Conservation (phyloP, 35 echinoderm and acorn worm species). For the Lytechinus pictus region DNA sequence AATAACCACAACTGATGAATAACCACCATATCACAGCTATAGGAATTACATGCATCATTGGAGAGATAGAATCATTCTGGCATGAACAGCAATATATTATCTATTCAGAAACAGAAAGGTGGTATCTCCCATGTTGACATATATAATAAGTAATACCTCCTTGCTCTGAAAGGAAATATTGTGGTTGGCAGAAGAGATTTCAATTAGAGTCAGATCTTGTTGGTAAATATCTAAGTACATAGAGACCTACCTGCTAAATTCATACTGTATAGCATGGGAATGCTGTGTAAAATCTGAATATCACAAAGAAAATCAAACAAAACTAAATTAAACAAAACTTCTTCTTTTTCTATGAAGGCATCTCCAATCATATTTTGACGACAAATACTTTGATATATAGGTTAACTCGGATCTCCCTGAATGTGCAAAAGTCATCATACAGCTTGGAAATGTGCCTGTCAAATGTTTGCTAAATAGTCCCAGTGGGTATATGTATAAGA, state of each 20-base stretch:
- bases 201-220: background rate
- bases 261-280: background rate
- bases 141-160: too few relatives aligned
- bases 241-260: background rate
- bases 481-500: background rate
- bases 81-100: background rate
- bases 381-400: too few relatives aligned
- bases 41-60: background rate
- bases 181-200: background rate
- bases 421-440: background rate
- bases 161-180: background rate
- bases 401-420: too few relatives aligned
- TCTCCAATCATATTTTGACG: too few relatives aligned
- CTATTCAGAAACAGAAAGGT: too few relatives aligned
- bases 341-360: too few relatives aligned
- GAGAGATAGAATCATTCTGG: background rate
- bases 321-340: too few relatives aligned
- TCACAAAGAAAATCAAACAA: too few relatives aligned
- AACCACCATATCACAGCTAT: background rate
- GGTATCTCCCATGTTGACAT: too few relatives aligned
- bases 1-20: background rate
- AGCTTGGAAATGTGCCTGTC: background rate
- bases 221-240: background rate
- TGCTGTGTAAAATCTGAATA: too few relatives aligned
- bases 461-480: background rate